Evolutionary conservation across 2,888 invertebrate species (phyloP), one percentile per base, ranked within the genome.

Genomic region (Himalopsyche kuldschensis): DNA sequence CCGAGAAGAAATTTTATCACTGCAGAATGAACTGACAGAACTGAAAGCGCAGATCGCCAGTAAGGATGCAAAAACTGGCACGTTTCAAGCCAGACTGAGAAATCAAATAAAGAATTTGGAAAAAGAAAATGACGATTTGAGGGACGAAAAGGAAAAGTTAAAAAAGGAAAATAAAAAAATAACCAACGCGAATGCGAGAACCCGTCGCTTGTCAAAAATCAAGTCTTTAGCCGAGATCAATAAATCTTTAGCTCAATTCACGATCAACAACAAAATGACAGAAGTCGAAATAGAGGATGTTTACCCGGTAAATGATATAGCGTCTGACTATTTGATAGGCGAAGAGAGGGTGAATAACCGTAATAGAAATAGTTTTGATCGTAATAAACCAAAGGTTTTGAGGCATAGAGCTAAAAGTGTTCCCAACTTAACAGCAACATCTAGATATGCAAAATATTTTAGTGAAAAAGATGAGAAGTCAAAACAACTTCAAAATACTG

Each of bases 161-260:
- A 94, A 93, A 86, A 94, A 93, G 87, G 94, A 94, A 88, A 95
- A 94, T 87, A 92, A 93, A 85, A 92, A 93, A 88, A 90, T 95
- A 80, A 92, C 93, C 85, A 93, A 93, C 76, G 92, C 92, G 82
- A 93, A 94, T 88, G 90, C 93, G 86, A 91, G 93, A 79, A 90
- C 93, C 11, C 88, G 91, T 84, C 89, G 93, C 84, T 89, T 94
- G 69, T 91, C 93, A n/a, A 96, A 95, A 86, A 93, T 94, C 46
- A 95, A 94, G 90, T 94, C 95, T 89, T 91, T 96, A 85, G 94
- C 95, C 87, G 94, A 95, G 89, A 96, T 96, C 46, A 96, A 95
- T 88, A 94, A 94, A 84, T 93, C 93, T 86, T 89, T 94, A 75
- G 90, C 90, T 0, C 91, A 92, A 86, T 87, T 93, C 69, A 88